These are phyloP conservation scores for Microplitis deprimator DNA, from an alignment of 2,888 invertebrate species.

Conservation along the genomic window DNA sequence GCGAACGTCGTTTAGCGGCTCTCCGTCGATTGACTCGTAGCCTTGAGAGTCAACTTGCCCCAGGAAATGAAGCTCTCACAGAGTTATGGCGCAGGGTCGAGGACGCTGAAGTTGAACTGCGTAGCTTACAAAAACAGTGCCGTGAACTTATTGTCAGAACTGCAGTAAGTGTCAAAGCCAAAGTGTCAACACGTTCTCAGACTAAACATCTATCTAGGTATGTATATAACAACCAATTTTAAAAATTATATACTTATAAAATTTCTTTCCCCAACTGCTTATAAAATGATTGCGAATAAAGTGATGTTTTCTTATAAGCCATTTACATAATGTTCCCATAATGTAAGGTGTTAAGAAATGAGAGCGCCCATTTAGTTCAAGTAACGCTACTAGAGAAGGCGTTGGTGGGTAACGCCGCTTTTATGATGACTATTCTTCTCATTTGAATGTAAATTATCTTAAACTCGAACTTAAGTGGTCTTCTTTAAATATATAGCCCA, in stretches of 20 bases:
- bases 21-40: constrained; percentile 79
- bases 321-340: constrained; percentile 61
- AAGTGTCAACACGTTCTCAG: constrained; percentile 52
- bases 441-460: constrained; percentile 62
- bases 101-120: constrained; percentile 81
- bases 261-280: background rate
- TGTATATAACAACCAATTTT: constrained; percentile 5
- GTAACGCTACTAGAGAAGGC: constrained; percentile 45
- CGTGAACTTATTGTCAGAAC: constrained; percentile 77
- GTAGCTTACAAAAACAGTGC: constrained; percentile 80
- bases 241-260: too few relatives aligned
- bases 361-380: constrained; percentile 57
- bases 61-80: constrained; percentile 78
- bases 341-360: constrained; percentile 61
- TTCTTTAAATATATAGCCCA: too few relatives aligned
- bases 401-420: constrained; percentile 56
- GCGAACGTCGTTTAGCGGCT: constrained; percentile 79
- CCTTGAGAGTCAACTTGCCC: constrained; percentile 79
- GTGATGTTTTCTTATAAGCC: constrained; percentile 41
- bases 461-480: constrained; percentile 16
- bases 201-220: constrained; percentile 48
- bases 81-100: constrained; percentile 81
- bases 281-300: constrained; percentile 37
- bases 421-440: constrained; percentile 56
- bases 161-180: constrained; percentile 72